Evolutionary conservation across 2,888 invertebrate species (phyloP).

Genomic region (Periphyllus acericola): DNA sequence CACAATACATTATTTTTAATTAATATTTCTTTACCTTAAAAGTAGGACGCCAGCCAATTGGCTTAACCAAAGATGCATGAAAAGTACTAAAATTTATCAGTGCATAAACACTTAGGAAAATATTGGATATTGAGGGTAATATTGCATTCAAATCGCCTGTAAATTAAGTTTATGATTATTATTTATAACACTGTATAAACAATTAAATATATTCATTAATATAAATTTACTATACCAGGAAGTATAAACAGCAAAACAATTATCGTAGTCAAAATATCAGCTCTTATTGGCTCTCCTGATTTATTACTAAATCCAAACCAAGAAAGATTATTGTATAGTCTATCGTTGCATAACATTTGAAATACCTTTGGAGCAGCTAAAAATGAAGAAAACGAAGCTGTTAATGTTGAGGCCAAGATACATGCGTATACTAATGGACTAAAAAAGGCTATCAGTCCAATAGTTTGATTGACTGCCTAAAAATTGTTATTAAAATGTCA

Average conservation of each 20-base stretch:
- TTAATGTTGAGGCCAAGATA: slow-evolving; percentile 96
- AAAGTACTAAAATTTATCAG: slow-evolving; percentile 95
- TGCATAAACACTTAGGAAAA: slow-evolving; percentile 92
- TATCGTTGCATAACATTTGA: slow-evolving; percentile 93
- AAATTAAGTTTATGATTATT: slow-evolving; percentile 14
- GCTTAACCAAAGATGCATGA: slow-evolving; percentile 89
- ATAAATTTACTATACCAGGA: slow-evolving; percentile 45
- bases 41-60: slow-evolving; percentile 89
- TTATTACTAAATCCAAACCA: slow-evolving; percentile 76
- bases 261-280: slow-evolving; percentile 57
- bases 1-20: no score
- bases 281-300: slow-evolving; percentile 57
- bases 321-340: slow-evolving; percentile 88
- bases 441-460: slow-evolving; percentile 83
- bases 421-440: slow-evolving; percentile 96
- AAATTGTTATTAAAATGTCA: slow-evolving; percentile 47
- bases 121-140: slow-evolving; percentile 92
- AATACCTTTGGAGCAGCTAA: slow-evolving; percentile 96
- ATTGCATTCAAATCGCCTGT: slow-evolving; percentile 87
- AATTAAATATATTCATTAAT: neutral
- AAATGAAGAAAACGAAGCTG: slow-evolving; percentile 93
- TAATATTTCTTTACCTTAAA: slow-evolving; percentile 75
- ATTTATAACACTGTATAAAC: slow-evolving; percentile 64
- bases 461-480: slow-evolving; percentile 72
- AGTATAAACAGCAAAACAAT: slow-evolving; percentile 58